Evolutionary conservation across 92 coral and sea anemone genomes (phyloP).

Genomic region (Porites divaricata): DNA sequence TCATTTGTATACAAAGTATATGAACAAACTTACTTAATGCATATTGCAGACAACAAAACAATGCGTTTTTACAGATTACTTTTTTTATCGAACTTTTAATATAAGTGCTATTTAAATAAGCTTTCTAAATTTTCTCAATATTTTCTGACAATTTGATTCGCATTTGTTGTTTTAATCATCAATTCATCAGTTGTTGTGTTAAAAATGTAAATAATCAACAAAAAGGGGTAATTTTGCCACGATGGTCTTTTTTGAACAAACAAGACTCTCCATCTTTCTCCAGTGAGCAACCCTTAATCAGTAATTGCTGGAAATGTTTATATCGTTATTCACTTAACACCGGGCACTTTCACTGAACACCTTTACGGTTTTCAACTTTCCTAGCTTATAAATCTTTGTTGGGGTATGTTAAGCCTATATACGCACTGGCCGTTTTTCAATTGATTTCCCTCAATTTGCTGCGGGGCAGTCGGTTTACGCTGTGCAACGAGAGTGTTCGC

Average conservation of each 20-base stretch:
- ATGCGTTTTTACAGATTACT: neutral
- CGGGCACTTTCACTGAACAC: too few species aligned
- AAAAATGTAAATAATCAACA: too few species aligned
- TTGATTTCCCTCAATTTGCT: neutral
- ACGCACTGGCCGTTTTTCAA: neutral
- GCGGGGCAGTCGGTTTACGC: neutral
- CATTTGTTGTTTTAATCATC: neutral
- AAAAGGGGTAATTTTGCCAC: too few species aligned
- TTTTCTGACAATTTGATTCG: neutral
- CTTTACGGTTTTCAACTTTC: neutral
- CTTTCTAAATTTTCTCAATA: neutral
- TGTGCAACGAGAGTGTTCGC: too few species aligned
- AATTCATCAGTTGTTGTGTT: neutral
- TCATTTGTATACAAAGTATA: constrained; percentile 15
- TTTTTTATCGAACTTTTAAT: too few species aligned
- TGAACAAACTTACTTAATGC: constrained; percentile 7
- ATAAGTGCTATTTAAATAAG: neutral
- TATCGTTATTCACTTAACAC: too few species aligned
- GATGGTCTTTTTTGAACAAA: too few species aligned
- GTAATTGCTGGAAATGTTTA: too few species aligned
- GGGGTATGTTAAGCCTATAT: neutral
- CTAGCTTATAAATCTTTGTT: neutral
- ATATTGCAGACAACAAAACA: constrained; percentile 21
- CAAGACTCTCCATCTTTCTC: too few species aligned
- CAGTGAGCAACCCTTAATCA: too few species aligned